Evolutionary conservation across 2,797 vertebrate genomes (phyloP).

Genomic region (Falco naumanni): DNA sequence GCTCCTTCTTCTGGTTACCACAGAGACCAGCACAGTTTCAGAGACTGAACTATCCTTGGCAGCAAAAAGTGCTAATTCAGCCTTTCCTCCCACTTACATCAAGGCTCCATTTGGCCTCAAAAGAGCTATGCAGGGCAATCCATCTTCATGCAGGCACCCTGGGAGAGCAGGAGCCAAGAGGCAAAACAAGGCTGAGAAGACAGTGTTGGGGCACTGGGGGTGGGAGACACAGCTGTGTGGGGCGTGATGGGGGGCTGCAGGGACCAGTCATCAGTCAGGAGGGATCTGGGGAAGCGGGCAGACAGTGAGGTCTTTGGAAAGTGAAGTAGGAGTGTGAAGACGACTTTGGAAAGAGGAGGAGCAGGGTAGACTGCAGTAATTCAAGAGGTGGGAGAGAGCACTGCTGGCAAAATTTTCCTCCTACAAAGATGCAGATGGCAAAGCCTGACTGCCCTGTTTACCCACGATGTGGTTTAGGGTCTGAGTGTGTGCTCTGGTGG

Average conservation of each 20-base stretch:
- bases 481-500: not conserved
- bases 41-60: not conserved
- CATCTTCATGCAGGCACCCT: not conserved
- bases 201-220: not conserved
- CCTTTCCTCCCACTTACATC: not conserved
- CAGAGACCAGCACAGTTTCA: not conserved
- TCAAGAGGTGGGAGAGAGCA: not conserved
- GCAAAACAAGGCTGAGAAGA: not conserved
- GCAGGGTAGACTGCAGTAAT: not conserved
- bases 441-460: not conserved
- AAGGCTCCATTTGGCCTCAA: not conserved
- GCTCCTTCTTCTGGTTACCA: conserved; percentile 7
- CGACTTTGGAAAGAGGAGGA: not conserved
- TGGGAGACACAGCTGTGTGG: not conserved
- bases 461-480: not conserved
- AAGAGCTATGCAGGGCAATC: not conserved
- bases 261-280: not conserved
- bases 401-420: not conserved
- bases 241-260: not conserved
- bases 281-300: not conserved
- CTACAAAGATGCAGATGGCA: not conserved
- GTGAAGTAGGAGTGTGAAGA: not conserved
- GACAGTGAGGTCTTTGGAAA: not conserved
- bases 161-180: not conserved
- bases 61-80: conserved; percentile 46